phyloP scores from a whole-genome alignment of 2,888 invertebrate species.

The Drosophila setosimentum region DNA sequence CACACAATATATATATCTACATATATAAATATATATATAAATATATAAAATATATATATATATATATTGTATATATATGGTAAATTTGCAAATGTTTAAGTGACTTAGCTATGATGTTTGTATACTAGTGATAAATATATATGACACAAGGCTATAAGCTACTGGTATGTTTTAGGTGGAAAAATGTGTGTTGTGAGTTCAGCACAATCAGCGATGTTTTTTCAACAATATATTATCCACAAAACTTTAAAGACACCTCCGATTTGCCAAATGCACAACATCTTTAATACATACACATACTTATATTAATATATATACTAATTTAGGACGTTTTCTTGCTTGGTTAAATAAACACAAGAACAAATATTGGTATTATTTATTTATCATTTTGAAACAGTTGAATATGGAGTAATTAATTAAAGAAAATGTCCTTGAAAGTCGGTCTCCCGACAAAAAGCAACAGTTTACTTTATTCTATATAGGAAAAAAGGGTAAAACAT shows the following conservation, averaged over 20 bases:
- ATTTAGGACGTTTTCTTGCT: neutral
- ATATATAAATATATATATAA: neutral
- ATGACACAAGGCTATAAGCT: neutral
- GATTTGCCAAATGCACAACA: neutral
- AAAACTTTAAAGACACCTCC: neutral
- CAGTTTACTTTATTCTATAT: neutral
- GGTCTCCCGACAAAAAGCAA: conserved; percentile 6
- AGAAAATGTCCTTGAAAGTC: conserved; percentile 15
- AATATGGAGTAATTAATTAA: neutral
- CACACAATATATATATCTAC: too few species aligned
- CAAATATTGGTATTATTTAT: neutral
- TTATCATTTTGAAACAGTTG: neutral
- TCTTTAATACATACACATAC: conserved; percentile 9
- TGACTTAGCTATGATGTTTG: neutral
- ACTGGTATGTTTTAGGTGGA: neutral
- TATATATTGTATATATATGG: neutral
- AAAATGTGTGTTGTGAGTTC: neutral
- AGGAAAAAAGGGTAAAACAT: conserved; percentile 1
- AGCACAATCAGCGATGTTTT: neutral
- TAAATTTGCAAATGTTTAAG: neutral
- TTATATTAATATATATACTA: neutral
- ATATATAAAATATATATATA: neutral
- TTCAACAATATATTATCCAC: neutral
- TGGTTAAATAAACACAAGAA: neutral
- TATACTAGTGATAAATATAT: neutral